Percentiles rank a stretch among this genome's conserved stretches.
phyloP scores from a whole-genome alignment of 2,113 vertebrate species.

The Leptobrachium ailaonicum region DNA sequence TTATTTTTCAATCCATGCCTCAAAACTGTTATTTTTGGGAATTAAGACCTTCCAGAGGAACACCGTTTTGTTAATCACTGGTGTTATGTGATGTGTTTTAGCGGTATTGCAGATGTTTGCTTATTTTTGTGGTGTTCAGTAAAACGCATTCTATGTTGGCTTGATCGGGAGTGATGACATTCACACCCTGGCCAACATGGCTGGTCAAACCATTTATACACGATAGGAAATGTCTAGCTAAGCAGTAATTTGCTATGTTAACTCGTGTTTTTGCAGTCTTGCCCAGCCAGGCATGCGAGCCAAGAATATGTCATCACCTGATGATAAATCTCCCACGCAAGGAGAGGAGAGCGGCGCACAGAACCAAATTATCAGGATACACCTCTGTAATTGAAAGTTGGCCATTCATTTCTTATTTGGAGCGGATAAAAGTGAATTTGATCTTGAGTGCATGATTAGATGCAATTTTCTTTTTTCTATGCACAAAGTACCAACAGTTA shows the following conservation, averaged over 20 bases:
- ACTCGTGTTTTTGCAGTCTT: slow-evolving; percentile 20
- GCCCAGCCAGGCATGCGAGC: slow-evolving; percentile 7
- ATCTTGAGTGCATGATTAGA: too few species aligned
- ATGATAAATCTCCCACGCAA: slow-evolving; percentile 32
- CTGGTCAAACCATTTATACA: slow-evolving; percentile 7
- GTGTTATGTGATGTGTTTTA: neutral
- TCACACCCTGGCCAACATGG: slow-evolving; percentile 17
- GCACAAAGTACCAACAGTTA: too few species aligned
- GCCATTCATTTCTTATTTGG: neutral
- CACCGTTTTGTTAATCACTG: neutral
- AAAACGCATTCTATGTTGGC: slow-evolving; percentile 7
- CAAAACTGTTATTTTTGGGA: neutral
- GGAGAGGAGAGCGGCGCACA: slow-evolving; percentile 17
- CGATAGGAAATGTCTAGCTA: slow-evolving; percentile 30
- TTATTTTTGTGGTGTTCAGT: slow-evolving; percentile 6
- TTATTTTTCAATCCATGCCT: too few species aligned
- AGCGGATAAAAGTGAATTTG: neutral
- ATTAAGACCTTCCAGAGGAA: neutral
- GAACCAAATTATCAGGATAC: slow-evolving; percentile 25
- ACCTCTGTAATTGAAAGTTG: slow-evolving; percentile 17
- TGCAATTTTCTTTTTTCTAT: too few species aligned
- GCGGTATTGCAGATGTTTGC: slow-evolving; percentile 14
- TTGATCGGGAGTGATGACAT: slow-evolving; percentile 10
- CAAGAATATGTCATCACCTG: slow-evolving; percentile 34
- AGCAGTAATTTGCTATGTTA: slow-evolving; percentile 26